Base-by-base conservation (phyloP, 1,140 invertebrate species). In the Alviniconcha marisindica region DNA sequence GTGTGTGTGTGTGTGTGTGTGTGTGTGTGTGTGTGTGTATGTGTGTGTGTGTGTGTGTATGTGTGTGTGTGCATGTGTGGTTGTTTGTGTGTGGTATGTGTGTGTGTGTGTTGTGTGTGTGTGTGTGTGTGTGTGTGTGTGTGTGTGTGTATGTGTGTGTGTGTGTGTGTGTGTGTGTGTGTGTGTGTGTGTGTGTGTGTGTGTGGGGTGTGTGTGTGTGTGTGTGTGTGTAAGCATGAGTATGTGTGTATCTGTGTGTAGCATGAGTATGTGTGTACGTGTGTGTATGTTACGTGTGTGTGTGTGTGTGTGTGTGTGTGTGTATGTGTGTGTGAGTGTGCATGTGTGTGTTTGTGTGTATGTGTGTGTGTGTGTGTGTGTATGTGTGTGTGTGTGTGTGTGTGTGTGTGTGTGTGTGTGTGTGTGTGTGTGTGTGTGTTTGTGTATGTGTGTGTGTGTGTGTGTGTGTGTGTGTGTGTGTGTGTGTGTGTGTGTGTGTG, bases 1-100 rank as follows among this genome's bases (percentile, higher is more conserved):
- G 81, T 84, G 10, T 80, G 85, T 79, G 79, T 84, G 42, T 86
- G 77, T 77, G 36, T 51, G 28, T 54, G 42, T 51, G 36, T 51
- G 31, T 14, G 10, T 48, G 71, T 73, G 12, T 40, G 1, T 73
- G 36, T 73, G 31, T 73, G 40, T 42, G 40, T 42, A 2, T 73
- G 12, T 42, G 33, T 73, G 71, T 24, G 1, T 69, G 63, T 69
- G 63, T 69, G 15, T 69, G 15, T 69, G 12, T 69, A 3, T 69
- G 12, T 69, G 1, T 69, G 12, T 69, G 12, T 36, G 33, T 21
- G 60, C 31, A 5, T 66, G 60, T 66, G 24, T 66, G 24, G n/a
- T n/a, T 10, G 24, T 66, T 7, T 7, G 7, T 66, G 60, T n/a
- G 31, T 66, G 24, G 5, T 66, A 10, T n/a, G 24, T 66, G 24